These are phyloP conservation scores for Hypotaenidia okinawae DNA, from an alignment of 2,797 vertebrate species.

Conservation along the genomic window DNA sequence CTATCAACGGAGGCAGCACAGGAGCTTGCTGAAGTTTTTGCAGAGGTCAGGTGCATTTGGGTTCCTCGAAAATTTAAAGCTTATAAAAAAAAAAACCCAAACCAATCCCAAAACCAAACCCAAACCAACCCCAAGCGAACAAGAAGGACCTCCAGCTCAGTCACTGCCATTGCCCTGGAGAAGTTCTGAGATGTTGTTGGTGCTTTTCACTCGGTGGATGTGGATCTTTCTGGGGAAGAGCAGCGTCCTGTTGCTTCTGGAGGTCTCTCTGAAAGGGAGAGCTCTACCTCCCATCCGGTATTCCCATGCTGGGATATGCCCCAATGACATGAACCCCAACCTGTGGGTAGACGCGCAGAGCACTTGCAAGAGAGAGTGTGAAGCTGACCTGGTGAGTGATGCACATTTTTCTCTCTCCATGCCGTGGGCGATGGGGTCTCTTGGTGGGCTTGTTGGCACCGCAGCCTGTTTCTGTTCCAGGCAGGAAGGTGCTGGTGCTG, in stretches of 20 bases:
- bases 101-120: background rate
- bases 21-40: slow-evolving; percentile 49
- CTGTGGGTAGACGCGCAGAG: slow-evolving; percentile 99
- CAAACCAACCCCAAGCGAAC: background rate
- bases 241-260: slow-evolving; percentile 79
- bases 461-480: background rate
- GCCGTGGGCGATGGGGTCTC: background rate
- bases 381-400: slow-evolving; percentile 91
- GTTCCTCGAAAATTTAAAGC: slow-evolving; percentile 36
- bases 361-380: slow-evolving; percentile 93
- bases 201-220: slow-evolving; percentile 83
- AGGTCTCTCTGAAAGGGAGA: slow-evolving; percentile 72
- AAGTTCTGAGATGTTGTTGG: slow-evolving; percentile 82
- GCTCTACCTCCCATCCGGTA: slow-evolving; percentile 83
- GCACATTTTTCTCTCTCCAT: background rate
- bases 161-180: slow-evolving; percentile 38
- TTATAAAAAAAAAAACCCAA: background rate
- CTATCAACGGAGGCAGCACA: slow-evolving; percentile 41
- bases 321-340: slow-evolving; percentile 98
- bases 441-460: background rate
- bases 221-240: slow-evolving; percentile 84
- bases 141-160: slow-evolving; percentile 21
- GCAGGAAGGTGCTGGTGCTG: accelerated
- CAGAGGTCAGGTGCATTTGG: slow-evolving; percentile 64
- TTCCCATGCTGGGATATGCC: slow-evolving; percentile 93